Percentiles rank a stretch among this genome's conserved stretches.
Evolutionary conservation across 2,888 invertebrate species (phyloP).

Genomic region (Tipula confusa): DNA sequence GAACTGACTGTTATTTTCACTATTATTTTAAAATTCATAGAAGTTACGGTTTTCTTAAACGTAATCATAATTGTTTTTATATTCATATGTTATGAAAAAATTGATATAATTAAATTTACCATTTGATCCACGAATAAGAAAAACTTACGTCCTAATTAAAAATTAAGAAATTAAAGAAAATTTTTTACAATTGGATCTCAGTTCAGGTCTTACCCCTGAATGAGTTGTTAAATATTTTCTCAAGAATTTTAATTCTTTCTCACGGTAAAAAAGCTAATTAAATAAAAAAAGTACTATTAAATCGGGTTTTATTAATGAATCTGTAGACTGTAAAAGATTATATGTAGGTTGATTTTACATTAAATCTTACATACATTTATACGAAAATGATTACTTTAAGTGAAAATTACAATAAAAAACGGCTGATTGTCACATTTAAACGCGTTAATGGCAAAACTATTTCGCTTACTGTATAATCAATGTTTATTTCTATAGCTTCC

Average conservation of each 20-base stretch:
- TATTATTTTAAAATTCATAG: no score
- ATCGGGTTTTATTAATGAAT: no score
- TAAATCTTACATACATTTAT: neutral
- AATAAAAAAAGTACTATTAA: neutral
- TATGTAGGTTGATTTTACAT: neutral
- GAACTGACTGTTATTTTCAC: neutral
- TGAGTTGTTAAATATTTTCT: neutral
- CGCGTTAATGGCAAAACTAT: neutral
- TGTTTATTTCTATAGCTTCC: neutral
- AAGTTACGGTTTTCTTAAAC: no score
- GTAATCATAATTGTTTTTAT: no score
- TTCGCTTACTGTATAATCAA: neutral
- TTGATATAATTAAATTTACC: no score
- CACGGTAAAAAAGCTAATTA: neutral
- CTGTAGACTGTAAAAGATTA: no score
- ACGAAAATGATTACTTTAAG: neutral
- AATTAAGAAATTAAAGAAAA: no score
- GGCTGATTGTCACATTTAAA: no score
- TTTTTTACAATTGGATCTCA: no score
- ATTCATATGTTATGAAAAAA: no score
- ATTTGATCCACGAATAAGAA: no score
- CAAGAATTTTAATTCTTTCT: neutral
- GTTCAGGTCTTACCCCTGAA: neutral
- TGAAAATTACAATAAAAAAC: neutral
- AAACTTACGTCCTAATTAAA: no score